phyloP scores from a whole-genome alignment of 1,140 invertebrate genomes.

The Aphis craccivora region DNA sequence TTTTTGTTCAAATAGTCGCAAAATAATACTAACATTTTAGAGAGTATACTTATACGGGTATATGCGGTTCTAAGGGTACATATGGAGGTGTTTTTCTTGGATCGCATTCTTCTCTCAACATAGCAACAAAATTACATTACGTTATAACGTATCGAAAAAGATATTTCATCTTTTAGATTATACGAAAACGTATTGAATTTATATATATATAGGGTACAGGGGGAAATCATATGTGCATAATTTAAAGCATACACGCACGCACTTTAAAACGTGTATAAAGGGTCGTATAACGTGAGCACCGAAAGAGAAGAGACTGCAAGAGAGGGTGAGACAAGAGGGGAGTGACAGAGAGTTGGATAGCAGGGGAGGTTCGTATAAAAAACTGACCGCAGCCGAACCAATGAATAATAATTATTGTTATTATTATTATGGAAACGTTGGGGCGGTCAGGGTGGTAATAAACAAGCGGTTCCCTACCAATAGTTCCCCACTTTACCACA shows the following conservation, averaged over 20 bases:
- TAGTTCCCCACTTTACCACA: not conserved
- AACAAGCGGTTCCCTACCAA: conserved; percentile 21
- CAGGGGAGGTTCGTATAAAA: not conserved
- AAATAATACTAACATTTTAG: not conserved
- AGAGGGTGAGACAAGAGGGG: not conserved
- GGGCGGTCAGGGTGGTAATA: conserved; percentile 14
- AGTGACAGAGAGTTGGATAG: not conserved
- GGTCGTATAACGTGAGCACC: not conserved
- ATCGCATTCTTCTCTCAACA: not conserved
- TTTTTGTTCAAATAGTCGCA: not conserved
- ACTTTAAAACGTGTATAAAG: not conserved
- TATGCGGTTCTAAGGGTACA: not conserved
- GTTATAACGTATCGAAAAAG: not conserved
- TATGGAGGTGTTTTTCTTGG: conserved; percentile 2
- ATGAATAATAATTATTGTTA: conserved; percentile 48
- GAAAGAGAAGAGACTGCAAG: not conserved
- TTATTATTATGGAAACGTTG: conserved; percentile 20
- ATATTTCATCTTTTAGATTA: not conserved
- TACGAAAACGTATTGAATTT: not conserved
- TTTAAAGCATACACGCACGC: not conserved
- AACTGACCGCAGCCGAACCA: not conserved
- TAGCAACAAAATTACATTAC: not conserved
- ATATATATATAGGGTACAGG: not conserved
- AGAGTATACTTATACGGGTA: not conserved
- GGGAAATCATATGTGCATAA: not conserved